Conservation (phyloP, 2,888 invertebrate species). For the Cosmorhoe ocellata region DNA sequence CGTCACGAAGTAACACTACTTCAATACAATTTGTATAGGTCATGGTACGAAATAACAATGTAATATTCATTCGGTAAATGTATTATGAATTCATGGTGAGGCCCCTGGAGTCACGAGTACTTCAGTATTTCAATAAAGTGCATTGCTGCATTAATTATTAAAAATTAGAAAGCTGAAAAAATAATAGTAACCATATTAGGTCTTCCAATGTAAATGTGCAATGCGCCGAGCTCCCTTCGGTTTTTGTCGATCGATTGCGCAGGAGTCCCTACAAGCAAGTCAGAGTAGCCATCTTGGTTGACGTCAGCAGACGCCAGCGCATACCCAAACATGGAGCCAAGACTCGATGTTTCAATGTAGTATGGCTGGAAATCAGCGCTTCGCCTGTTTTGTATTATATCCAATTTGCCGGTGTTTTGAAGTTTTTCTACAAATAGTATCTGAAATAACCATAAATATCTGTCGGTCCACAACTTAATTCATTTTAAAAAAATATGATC, state of each 20-base stretch:
- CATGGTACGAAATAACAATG: too few relatives aligned
- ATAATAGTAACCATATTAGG: conserved; percentile 35
- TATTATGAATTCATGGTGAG: too few relatives aligned
- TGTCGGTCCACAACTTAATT: too few relatives aligned
- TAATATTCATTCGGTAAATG: too few relatives aligned
- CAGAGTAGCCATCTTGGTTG: conserved; percentile 77
- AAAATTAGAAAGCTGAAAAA: not conserved
- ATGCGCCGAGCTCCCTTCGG: conserved; percentile 76
- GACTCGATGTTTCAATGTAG: conserved; percentile 16
- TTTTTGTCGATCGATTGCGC: conserved; percentile 43
- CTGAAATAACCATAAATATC: conserved; percentile 31
- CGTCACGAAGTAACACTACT: too few relatives aligned
- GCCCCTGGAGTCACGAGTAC: too few relatives aligned
- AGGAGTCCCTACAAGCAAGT: conserved; percentile 84
- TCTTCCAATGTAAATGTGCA: conserved; percentile 70
- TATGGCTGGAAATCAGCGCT: not conserved
- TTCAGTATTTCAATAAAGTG: too few relatives aligned
- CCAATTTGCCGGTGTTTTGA: not conserved
- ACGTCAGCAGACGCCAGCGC: conserved; percentile 71
- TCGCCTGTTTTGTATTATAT: not conserved
- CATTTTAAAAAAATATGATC: too few relatives aligned
- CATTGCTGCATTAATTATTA: too few relatives aligned
- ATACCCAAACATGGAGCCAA: conserved; percentile 83
- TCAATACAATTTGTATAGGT: too few relatives aligned
- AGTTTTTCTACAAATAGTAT: conserved; percentile 35